phyloP scores from a whole-genome alignment of 1,140 invertebrate genomes.

The Euglossa dilemma region DNA sequence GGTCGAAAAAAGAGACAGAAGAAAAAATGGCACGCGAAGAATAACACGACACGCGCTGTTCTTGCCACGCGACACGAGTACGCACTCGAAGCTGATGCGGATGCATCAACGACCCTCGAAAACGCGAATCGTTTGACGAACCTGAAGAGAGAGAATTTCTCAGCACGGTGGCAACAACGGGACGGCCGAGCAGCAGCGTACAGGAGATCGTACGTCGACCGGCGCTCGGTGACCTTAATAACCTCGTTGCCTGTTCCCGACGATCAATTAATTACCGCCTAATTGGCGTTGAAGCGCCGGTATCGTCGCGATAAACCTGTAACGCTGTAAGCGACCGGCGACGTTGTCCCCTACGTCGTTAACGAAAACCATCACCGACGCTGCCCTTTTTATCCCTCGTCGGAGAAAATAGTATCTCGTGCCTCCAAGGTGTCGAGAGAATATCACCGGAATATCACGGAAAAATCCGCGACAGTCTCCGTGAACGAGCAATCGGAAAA shows the following conservation, averaged over 20 bases:
- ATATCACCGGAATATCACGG: too few relatives aligned
- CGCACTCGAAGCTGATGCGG: too few relatives aligned
- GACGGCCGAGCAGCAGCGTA: not conserved
- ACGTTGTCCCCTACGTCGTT: slow-evolving; percentile 12
- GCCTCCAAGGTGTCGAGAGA: too few relatives aligned
- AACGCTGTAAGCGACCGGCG: slow-evolving; percentile 37
- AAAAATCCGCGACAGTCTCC: too few relatives aligned
- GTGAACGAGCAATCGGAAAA: too few relatives aligned
- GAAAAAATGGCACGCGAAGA: not conserved
- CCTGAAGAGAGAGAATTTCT: not conserved
- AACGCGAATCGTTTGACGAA: not conserved
- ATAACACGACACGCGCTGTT: not conserved
- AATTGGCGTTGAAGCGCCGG: slow-evolving; percentile 68
- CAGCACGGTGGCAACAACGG: not conserved
- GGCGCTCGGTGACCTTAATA: slow-evolving; percentile 66
- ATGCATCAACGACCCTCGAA: not conserved
- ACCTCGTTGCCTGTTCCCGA: slow-evolving; percentile 67
- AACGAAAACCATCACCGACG: not conserved
- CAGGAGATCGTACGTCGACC: slow-evolving; percentile 39
- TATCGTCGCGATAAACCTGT: slow-evolving; percentile 57
- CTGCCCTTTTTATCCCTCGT: not conserved
- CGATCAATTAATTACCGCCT: slow-evolving; percentile 73
- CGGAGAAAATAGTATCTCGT: not conserved
- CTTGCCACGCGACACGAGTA: too few relatives aligned
- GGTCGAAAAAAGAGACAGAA: not conserved